A percentile compares a stretch with the other conserved stretches of the same genome.
Evolutionary conservation across 1,140 invertebrate species (phyloP).

Genomic region (Saccostrea echinata): DNA sequence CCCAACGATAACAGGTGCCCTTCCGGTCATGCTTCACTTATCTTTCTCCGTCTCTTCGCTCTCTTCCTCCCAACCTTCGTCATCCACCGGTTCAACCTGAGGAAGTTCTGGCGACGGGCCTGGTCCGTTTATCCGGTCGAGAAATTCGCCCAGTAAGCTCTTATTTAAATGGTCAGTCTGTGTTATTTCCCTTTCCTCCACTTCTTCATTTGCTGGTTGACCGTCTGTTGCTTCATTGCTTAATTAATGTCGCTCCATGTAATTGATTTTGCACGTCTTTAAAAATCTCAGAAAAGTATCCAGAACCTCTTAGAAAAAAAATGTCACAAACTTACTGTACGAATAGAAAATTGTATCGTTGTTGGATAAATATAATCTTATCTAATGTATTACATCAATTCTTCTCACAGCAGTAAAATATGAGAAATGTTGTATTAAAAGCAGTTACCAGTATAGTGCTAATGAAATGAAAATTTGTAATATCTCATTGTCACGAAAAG

Average conservation of each 20-base stretch:
- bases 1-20: background rate
- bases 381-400: too few species aligned
- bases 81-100: constrained; percentile 12
- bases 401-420: too few species aligned
- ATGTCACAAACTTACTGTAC: too few species aligned
- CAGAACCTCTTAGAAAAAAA: too few species aligned
- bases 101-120: background rate
- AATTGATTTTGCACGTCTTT: constrained; percentile 31
- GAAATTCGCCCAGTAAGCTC: constrained; percentile 64
- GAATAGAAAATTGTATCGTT: too few species aligned
- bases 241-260: background rate
- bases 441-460: too few species aligned
- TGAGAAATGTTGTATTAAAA: too few species aligned
- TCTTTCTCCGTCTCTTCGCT: background rate
- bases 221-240: background rate
- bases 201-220: constrained; percentile 37
- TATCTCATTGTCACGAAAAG: too few species aligned
- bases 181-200: constrained; percentile 60
- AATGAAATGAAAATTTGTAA: too few species aligned
- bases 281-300: too few species aligned
- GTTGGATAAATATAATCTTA: too few species aligned
- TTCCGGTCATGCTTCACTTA: constrained; percentile 20
- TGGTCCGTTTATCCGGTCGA: constrained; percentile 59
- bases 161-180: constrained; percentile 71
- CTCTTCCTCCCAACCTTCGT: background rate